A percentile compares a stretch with the other conserved stretches of the same genome.
Evolutionary conservation across 2,113 vertebrate species (phyloP).

Genomic region (Puntigrus tetrazona): DNA sequence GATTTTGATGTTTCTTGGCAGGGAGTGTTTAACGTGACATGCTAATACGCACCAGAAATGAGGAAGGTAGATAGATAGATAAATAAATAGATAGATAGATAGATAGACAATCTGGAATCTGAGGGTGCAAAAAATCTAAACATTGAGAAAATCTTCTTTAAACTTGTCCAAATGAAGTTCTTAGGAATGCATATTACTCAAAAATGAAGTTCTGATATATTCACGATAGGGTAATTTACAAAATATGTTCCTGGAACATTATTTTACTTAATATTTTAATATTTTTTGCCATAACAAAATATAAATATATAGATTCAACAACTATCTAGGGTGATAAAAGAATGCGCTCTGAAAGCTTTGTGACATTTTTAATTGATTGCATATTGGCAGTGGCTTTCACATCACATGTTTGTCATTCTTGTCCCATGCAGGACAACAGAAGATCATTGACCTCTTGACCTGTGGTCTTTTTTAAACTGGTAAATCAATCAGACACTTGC

Average conservation of each 20-base stretch:
- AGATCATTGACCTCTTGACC: background rate
- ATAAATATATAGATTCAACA: background rate
- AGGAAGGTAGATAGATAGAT: background rate
- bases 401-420: slow-evolving; percentile 8
- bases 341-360: background rate
- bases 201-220: no score
- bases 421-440: background rate
- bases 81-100: background rate
- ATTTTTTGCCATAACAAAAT: no score
- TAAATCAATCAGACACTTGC: background rate
- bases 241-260: no score
- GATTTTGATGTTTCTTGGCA: background rate
- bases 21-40: background rate
- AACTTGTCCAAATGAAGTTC: no score
- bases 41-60: background rate
- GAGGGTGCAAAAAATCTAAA: no score
- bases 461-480: slow-evolving; percentile 18
- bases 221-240: no score
- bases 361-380: slow-evolving; percentile 5
- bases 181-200: no score
- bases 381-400: background rate
- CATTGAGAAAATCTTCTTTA: no score
- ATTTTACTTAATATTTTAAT: no score
- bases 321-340: background rate
- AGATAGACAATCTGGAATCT: no score